These are phyloP conservation scores for Hyperopisus bebe DNA, from an alignment of 2,113 vertebrate species.

Conservation along the genomic window DNA sequence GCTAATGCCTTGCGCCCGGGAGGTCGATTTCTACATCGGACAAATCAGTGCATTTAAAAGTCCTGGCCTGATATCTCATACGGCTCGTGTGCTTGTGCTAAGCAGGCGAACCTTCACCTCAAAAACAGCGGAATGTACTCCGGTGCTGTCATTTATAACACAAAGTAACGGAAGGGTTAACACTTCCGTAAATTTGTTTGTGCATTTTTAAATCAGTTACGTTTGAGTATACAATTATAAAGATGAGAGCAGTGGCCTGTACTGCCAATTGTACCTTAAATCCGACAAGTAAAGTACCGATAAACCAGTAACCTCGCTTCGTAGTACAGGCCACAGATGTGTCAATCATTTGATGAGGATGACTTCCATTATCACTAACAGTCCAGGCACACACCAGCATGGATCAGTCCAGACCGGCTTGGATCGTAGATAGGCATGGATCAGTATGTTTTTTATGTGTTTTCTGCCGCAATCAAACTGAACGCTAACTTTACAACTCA, in stretches of 20 bases:
- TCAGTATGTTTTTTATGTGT: too few species aligned
- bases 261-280: too few species aligned
- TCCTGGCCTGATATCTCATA: not conserved
- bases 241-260: too few species aligned
- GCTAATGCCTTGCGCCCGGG: slow-evolving; percentile 26
- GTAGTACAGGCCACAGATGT: too few species aligned
- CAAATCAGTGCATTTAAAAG: slow-evolving; percentile 27
- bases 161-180: not conserved
- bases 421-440: not conserved
- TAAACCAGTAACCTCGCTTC: too few species aligned
- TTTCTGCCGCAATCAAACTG: too few species aligned
- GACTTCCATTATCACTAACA: not conserved
- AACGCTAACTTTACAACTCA: too few species aligned
- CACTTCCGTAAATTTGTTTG: too few species aligned
- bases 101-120: not conserved
- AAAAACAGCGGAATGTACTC: not conserved
- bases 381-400: not conserved
- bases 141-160: not conserved
- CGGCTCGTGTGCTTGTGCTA: not conserved
- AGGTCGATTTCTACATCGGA: slow-evolving; percentile 15
- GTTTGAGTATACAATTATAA: too few species aligned
- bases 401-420: not conserved
- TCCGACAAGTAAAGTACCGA: too few species aligned
- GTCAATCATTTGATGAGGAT: not conserved
- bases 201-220: too few species aligned